Evolutionary conservation across 2,113 vertebrate genomes (phyloP).

Genomic region (Campylomormyrus numenius): DNA sequence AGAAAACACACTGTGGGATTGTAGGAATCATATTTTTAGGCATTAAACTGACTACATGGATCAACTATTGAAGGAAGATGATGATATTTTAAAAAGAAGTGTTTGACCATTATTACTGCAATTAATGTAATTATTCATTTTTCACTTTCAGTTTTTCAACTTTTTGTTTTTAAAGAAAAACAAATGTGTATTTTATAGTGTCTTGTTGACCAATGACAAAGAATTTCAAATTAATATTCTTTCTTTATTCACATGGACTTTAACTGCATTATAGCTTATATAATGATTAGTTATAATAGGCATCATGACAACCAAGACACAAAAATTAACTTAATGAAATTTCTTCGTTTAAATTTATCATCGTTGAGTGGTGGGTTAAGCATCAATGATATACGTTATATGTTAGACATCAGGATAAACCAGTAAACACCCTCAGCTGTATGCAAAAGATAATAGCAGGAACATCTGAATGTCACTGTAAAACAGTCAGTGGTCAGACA

Average conservation of each 20-base stretch:
- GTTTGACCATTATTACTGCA: slow-evolving; percentile 55
- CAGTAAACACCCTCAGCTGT: neutral
- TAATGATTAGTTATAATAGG: slow-evolving; percentile 29
- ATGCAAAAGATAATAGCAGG: neutral
- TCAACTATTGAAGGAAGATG: slow-evolving; percentile 17
- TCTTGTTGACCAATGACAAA: slow-evolving; percentile 36
- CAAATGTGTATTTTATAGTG: slow-evolving; percentile 45
- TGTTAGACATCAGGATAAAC: neutral
- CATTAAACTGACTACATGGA: slow-evolving; percentile 23
- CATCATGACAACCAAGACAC: slow-evolving; percentile 23
- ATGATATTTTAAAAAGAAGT: slow-evolving; percentile 37
- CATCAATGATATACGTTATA: neutral
- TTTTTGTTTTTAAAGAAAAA: slow-evolving; percentile 23
- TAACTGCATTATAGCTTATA: slow-evolving; percentile 50
- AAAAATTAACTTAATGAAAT: neutral
- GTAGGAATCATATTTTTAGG: slow-evolving; percentile 27
- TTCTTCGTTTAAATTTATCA: neutral
- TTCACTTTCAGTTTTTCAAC: slow-evolving; percentile 25
- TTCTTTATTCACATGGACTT: slow-evolving; percentile 47
- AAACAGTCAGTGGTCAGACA: neutral
- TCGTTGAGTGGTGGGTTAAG: neutral
- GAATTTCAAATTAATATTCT: slow-evolving; percentile 39
- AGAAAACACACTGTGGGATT: slow-evolving; percentile 3
- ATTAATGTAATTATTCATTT: slow-evolving; percentile 48
- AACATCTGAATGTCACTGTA: neutral